Percentiles rank a stretch among this genome's conserved stretches.
phyloP scores from a whole-genome alignment of 2,113 vertebrate genomes.

The Neogale vison region DNA sequence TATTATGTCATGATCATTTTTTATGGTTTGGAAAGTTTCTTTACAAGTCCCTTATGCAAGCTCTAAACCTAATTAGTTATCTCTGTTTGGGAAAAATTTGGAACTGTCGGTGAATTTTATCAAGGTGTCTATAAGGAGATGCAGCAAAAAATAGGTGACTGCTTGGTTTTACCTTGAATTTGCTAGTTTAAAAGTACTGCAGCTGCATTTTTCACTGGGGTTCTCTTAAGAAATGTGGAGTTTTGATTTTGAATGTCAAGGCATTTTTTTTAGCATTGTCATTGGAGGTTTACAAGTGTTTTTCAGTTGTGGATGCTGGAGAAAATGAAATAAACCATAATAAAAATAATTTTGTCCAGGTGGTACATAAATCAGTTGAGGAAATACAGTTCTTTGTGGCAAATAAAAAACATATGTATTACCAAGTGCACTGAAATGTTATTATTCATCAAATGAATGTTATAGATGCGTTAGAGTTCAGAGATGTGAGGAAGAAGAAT shows the following conservation, averaged over 20 bases:
- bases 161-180: constrained; percentile 62
- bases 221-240: constrained; percentile 75
- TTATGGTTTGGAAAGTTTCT: constrained; percentile 42
- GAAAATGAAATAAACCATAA: constrained; percentile 85
- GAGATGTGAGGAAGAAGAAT: constrained; percentile 79
- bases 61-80: constrained; percentile 45
- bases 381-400: constrained; percentile 83
- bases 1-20: constrained; percentile 59
- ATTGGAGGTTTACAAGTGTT: constrained; percentile 77
- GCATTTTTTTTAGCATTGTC: constrained; percentile 73
- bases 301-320: constrained; percentile 74
- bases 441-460: constrained; percentile 82
- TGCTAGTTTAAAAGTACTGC: constrained; percentile 72
- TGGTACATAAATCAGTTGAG: constrained; percentile 84
- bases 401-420: constrained; percentile 86
- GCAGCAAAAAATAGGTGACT: constrained; percentile 58
- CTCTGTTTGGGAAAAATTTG: constrained; percentile 63
- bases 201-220: constrained; percentile 76
- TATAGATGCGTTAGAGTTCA: constrained; percentile 79
- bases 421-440: constrained; percentile 81
- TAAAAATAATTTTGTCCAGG: constrained; percentile 87
- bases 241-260: constrained; percentile 80
- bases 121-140: constrained; percentile 63
- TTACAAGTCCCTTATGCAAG: constrained; percentile 57
- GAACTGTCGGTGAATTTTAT: constrained; percentile 75